phyloP scores from a whole-genome alignment of 2,113 vertebrate species.

The Nerophis lumbriciformis region DNA sequence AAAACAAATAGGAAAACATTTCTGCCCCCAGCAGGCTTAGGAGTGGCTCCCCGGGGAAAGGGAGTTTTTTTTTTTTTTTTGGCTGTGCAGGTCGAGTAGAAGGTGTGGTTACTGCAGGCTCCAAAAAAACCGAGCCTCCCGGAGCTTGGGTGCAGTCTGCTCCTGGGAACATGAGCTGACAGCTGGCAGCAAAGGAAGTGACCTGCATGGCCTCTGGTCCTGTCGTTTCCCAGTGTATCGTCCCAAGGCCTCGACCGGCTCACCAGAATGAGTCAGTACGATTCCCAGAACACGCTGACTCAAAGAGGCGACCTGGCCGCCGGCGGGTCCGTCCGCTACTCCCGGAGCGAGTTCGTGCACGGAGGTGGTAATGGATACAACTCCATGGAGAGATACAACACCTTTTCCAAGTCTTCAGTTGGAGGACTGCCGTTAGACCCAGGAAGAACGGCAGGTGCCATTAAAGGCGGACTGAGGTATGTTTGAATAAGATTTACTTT shows the following conservation, averaged over 20 bases:
- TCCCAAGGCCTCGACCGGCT: not conserved
- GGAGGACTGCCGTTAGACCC: not conserved
- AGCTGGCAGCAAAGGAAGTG: constrained; percentile 13
- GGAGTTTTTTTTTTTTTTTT: not conserved
- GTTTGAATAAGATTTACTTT: constrained; percentile 18
- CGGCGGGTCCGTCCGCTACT: constrained; percentile 16
- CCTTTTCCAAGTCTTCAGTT: constrained; percentile 19
- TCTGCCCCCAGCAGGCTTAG: constrained; percentile 24
- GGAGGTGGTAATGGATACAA: constrained; percentile 61
- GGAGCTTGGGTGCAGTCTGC: constrained; percentile 31
- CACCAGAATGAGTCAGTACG: constrained; percentile 50
- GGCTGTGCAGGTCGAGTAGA: constrained; percentile 10
- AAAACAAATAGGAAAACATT: no score
- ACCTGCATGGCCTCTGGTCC: not conserved
- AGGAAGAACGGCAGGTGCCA: not conserved
- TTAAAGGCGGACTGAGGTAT: constrained; percentile 13
- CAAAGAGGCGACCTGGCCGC: constrained; percentile 37
- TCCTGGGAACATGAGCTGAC: not conserved
- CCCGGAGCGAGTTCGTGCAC: constrained; percentile 48
- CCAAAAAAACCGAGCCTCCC: constrained; percentile 16
- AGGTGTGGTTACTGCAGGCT: constrained; percentile 50
- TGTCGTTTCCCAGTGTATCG: not conserved
- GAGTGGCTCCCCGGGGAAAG: constrained; percentile 17
- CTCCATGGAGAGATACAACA: constrained; percentile 38
- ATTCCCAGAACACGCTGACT: constrained; percentile 52